Evolutionary conservation across 2,888 invertebrate genomes (phyloP), one percentile per base, ranked within the genome.

Genomic region (Metalampra italica): DNA sequence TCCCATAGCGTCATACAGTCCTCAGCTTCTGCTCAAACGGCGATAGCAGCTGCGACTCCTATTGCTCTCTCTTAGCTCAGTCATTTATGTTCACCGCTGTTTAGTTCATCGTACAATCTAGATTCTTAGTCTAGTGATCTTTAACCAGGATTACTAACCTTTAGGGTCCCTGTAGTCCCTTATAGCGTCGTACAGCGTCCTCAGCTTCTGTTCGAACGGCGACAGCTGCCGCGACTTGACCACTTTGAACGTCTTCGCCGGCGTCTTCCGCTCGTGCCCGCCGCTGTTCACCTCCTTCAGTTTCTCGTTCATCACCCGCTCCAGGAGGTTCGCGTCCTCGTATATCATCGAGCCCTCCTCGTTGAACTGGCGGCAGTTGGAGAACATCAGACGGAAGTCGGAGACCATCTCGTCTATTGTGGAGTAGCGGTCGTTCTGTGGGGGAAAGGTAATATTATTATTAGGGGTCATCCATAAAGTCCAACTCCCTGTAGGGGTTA

Each of bases 351-450:
- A 99, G 9, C 96, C 95, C 79, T 98, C 88, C 80, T 99, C 98
- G 76, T 99, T 99, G 81, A 97, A 99, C 61, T 96, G 96, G 0
- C 98, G 95, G 69, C 99, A 99, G 84, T 99, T 99, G 50, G 94
- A 93, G 82, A 99, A 99, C 98, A 99, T 98, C n/a, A 98, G 89
- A 58, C 95, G 91, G 66, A 94, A 94, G 75, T 98, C 98, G 0
- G 94, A 91, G 0, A 97, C 93, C 59, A 98, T 91, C 64, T 98
- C 97, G 50, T 97, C 96, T 32, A 98, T 87, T 43, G 91, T 93
- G 39, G 92, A 93, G 85, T 98, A 98, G 57, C 94, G 93, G 59
- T 94, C 94, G 46, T 92, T 92, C 86, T 86, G 66, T n/a, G 53
- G 59, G 50, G 51, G 30, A 49, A 54, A 22, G 22, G 22, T 3